Percentiles rank a stretch among this genome's conserved stretches.
Conservation (phyloP, 2,888 invertebrate species). For the Thyatira batis region DNA sequence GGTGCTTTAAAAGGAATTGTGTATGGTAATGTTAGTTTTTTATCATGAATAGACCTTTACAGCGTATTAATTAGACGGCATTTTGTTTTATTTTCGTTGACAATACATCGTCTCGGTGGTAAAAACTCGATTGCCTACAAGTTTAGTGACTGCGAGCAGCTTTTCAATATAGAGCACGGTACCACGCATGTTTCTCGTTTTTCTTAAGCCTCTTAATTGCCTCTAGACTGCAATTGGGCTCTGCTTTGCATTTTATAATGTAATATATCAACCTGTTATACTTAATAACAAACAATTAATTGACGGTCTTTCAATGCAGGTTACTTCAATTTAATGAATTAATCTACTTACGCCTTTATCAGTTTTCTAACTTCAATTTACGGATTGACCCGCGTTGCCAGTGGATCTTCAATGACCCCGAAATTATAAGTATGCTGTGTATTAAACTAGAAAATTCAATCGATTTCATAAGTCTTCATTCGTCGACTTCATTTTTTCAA, state of each 20-base stretch:
- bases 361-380: too few relatives aligned
- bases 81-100: conserved; percentile 5
- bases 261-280: neutral
- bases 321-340: too few relatives aligned
- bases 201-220: neutral
- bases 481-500: too few relatives aligned
- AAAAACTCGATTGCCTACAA: neutral
- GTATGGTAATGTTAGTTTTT: conserved; percentile 46
- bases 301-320: too few relatives aligned
- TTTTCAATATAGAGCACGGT: neutral
- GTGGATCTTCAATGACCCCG: too few relatives aligned
- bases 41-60: conserved; percentile 32
- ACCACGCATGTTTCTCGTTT: neutral
- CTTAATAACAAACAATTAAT: too few relatives aligned
- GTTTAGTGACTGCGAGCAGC: neutral
- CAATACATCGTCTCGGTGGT: neutral
- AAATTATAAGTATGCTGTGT: too few relatives aligned
- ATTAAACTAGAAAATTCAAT: too few relatives aligned
- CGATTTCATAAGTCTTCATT: too few relatives aligned
- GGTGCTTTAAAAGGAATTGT: conserved; percentile 31
- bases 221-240: neutral
- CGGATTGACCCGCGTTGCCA: too few relatives aligned
- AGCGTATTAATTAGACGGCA: conserved; percentile 14
- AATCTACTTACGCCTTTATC: too few relatives aligned
- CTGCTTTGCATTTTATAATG: neutral